Base-by-base conservation (phyloP, 2,113 vertebrate species). In the Capricornis sumatraensis region DNA sequence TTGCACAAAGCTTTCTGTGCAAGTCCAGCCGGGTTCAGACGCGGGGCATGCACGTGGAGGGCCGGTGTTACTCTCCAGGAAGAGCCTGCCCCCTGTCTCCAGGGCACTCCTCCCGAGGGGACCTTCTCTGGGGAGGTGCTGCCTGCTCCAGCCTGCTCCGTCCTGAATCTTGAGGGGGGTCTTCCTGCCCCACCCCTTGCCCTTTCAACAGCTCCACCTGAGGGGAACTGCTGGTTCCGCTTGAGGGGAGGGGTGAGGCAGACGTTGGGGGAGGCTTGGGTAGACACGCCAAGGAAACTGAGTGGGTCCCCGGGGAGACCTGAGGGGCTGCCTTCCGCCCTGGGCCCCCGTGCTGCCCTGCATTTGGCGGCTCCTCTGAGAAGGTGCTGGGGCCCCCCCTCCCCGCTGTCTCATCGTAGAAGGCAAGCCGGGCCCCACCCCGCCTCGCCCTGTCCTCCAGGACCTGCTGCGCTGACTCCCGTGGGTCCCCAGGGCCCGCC, bases 311-410 rank as follows among this genome's bases (percentile, higher is more conserved):
- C 3, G 11, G 74, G 33, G 30, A 64, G 30, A 64, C 16, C n/a
- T 16, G 21, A 7, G 15, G 30, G 10, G 33, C 40, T 40, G 45
- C 53, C 28, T 53, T n/a, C 30, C 1, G 19, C 78, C 43, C 52
- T 10, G 79, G 43, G 87, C 27, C 17, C 64, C 82, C 16, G 27
- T 7, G 12, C 30, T 30, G 47, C 12, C 30, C 71, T 30, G 43
- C 1, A 0, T 25, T 23, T 47, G 87, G 78, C 40, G 33, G 60
- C 27, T 58, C 25, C 60, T 7, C 25, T 0, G 5, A 13, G 30
- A 2, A 1, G 40, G 33, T 16, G 1, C 17, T 0, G 21, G 21
- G 40, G 40, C 9, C 40, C 82, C 82, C 67, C 11, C 0, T 9
- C n/a, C n/a, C 13, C 0, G 14, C 17, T 33, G 55, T 15, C 33